Conservation (phyloP, 2,113 vertebrate species). For the Brachyhypopomus occidentalis region DNA sequence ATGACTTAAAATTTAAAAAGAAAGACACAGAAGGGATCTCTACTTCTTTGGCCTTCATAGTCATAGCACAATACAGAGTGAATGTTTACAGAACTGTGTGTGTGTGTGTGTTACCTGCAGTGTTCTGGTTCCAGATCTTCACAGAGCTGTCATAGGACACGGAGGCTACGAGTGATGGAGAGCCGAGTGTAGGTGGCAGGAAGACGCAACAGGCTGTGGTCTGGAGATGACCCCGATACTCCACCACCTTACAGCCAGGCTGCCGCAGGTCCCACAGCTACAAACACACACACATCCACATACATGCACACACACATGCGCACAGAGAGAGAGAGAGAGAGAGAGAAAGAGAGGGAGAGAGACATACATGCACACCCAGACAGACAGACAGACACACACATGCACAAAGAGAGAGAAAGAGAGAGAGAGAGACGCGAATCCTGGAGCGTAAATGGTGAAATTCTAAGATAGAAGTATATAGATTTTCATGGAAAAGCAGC, state of each 20-base stretch:
- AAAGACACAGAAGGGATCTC: neutral
- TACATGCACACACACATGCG: neutral
- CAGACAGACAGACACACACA: neutral
- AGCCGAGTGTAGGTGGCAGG: conserved; percentile 69
- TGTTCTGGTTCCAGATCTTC: conserved; percentile 88
- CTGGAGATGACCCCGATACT: conserved; percentile 89
- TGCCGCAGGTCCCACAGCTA: conserved; percentile 97
- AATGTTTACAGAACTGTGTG: neutral
- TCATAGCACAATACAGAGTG: neutral
- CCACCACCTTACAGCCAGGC: conserved; percentile 78
- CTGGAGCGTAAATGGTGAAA: no score
- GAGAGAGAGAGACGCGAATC: no score
- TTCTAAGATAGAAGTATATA: no score
- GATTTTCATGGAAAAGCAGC: no score
- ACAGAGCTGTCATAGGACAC: conserved; percentile 86
- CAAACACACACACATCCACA: conserved; percentile 39
- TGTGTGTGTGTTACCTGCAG: conserved; percentile 77
- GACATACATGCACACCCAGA: conserved; percentile 39
- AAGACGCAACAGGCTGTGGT: conserved; percentile 86
- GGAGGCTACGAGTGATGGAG: conserved; percentile 77
- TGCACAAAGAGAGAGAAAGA: no score
- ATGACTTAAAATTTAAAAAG: conserved; percentile 62
- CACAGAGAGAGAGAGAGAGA: conserved; percentile 1
- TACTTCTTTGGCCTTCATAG: neutral
- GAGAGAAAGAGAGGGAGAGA: no score